These are phyloP conservation scores for Ptychobarbus kaznakovi DNA, from an alignment of 2,797 vertebrate genomes.

Conservation along the genomic window DNA sequence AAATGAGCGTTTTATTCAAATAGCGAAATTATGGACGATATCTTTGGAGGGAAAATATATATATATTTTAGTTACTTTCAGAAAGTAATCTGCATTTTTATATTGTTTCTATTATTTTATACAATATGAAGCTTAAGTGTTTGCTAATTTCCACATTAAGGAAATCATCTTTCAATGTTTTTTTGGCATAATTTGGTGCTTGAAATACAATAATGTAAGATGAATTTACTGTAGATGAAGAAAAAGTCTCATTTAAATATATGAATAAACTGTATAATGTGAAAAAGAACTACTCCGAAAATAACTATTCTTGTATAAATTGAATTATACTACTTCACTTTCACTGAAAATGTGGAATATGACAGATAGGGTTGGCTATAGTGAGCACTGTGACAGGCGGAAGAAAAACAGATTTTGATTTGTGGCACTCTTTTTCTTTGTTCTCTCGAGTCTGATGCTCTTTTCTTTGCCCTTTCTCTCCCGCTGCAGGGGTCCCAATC, in stretches of 20 bases:
- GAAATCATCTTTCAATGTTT: not conserved
- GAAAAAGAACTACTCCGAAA: not conserved
- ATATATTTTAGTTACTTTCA: not conserved
- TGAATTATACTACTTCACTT: not conserved
- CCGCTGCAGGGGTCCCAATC: slow-evolving; percentile 45
- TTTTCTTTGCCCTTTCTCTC: slow-evolving; percentile 30
- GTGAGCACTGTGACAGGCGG: slow-evolving; percentile 15
- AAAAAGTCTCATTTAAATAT: not conserved
- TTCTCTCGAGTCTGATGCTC: slow-evolving; percentile 33
- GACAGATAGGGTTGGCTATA: slow-evolving; percentile 14
- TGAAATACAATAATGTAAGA: not conserved
- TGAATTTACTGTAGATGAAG: not conserved
- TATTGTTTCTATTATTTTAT: not conserved
- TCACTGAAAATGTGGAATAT: slow-evolving; percentile 30
- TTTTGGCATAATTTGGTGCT: not conserved
- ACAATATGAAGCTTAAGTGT: not conserved
- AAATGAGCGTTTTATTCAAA: slow-evolving; percentile 48
- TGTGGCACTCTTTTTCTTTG: slow-evolving; percentile 17
- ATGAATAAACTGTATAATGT: not conserved
- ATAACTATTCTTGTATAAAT: not conserved
- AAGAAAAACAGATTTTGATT: slow-evolving; percentile 46
- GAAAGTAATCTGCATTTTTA: not conserved
- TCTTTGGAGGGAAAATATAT: not conserved
- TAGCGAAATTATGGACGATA: slow-evolving; percentile 29
- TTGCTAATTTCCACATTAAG: slow-evolving; percentile 2